A percentile compares a stretch with the other conserved stretches of the same genome.
Evolutionary conservation across 1,140 invertebrate genomes (phyloP).

Genomic region (Pinna nobilis): DNA sequence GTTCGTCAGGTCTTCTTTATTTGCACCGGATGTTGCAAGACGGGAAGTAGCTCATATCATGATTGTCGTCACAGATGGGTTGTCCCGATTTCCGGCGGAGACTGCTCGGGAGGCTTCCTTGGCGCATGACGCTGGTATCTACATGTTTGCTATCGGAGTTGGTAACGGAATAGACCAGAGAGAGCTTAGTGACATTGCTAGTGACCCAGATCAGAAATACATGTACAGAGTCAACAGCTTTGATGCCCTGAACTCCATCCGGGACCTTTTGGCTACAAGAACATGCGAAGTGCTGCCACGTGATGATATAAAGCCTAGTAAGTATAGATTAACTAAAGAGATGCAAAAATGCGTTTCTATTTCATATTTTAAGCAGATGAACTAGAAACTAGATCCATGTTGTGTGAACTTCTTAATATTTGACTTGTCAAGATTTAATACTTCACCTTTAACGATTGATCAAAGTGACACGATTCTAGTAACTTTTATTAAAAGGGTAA

Average conservation of each 20-base stretch:
- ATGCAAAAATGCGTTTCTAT: too few relatives aligned
- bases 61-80: slow-evolving; percentile 66
- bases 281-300: slow-evolving; percentile 49
- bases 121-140: slow-evolving; percentile 48
- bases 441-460: too few relatives aligned
- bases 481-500: too few relatives aligned
- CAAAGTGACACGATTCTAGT: too few relatives aligned
- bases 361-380: too few relatives aligned
- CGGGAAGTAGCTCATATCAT: slow-evolving; percentile 45
- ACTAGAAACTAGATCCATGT: too few relatives aligned
- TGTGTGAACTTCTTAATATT: too few relatives aligned
- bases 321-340: too few relatives aligned
- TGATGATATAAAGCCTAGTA: too few relatives aligned
- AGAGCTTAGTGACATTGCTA: slow-evolving; percentile 57
- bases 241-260: slow-evolving; percentile 59
- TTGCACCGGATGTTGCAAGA: slow-evolving; percentile 34
- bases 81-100: slow-evolving; percentile 45
- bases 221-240: slow-evolving; percentile 54
- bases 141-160: slow-evolving; percentile 59
- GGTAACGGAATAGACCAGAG: slow-evolving; percentile 49
- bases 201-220: slow-evolving; percentile 46
- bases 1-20: slow-evolving; percentile 43
- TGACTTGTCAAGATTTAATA: too few relatives aligned
- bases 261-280: slow-evolving; percentile 54
- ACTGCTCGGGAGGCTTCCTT: slow-evolving; percentile 50